These are phyloP conservation scores for Ostrea denselamellosa DNA, from an alignment of 1,140 invertebrate species.

Conservation along the genomic window DNA sequence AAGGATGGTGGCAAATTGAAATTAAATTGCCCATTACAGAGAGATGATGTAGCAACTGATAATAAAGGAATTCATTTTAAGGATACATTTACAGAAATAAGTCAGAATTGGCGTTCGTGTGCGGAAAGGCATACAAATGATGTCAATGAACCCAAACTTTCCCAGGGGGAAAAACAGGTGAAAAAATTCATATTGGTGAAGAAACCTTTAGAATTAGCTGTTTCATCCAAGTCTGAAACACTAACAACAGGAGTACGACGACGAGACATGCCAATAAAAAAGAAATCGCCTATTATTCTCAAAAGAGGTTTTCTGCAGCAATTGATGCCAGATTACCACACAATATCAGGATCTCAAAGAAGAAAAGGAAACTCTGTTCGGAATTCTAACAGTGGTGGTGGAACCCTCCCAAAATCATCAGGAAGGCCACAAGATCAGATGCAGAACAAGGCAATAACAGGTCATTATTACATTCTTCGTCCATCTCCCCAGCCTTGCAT, in stretches of 20 bases:
- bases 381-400: not conserved
- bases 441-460: constrained; percentile 7
- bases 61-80: not conserved
- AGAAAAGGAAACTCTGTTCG: not conserved
- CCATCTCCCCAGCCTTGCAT: constrained; percentile 9
- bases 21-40: not conserved
- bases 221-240: constrained; percentile 56
- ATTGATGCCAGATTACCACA: constrained; percentile 26
- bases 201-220: constrained; percentile 44
- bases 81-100: not conserved
- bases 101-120: constrained; percentile 50
- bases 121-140: constrained; percentile 66
- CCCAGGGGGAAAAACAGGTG: not conserved
- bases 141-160: not conserved
- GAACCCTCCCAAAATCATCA: constrained; percentile 2
- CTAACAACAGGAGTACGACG: constrained; percentile 28
- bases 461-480: constrained; percentile 26
- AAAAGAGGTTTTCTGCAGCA: not conserved
- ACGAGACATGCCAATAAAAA: constrained; percentile 16
- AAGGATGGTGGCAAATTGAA: not conserved
- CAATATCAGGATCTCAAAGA: not conserved
- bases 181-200: not conserved
- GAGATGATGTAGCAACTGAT: not conserved
- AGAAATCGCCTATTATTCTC: not conserved
- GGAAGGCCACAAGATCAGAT: constrained; percentile 19